phyloP scores from a whole-genome alignment of 2,888 invertebrate genomes.

The Lepidocyrtoides sp. region DNA sequence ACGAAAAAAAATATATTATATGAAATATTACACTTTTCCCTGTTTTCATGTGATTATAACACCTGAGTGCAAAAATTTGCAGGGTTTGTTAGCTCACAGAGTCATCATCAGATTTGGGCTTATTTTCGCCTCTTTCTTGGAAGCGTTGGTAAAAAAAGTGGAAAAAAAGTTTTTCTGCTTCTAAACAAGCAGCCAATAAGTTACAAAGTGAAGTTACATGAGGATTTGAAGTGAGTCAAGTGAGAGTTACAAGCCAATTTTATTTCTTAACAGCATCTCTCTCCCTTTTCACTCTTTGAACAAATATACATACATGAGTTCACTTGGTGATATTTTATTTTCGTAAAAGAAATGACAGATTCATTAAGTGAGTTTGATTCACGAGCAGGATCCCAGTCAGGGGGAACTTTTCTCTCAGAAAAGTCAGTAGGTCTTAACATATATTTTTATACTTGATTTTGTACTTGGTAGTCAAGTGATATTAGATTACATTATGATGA shows the following conservation, averaged over 20 bases:
- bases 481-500: not conserved
- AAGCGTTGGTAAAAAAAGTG: too few relatives aligned
- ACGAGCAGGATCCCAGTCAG: constrained; percentile 45
- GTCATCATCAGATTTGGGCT: too few relatives aligned
- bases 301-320: too few relatives aligned
- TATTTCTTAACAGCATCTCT: not conserved
- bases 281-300: too few relatives aligned
- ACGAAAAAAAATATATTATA: not conserved
- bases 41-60: not conserved
- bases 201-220: too few relatives aligned
- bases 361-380: constrained; percentile 72
- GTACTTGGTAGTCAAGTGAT: constrained; percentile 21
- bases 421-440: not conserved
- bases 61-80: constrained; percentile 30
- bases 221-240: too few relatives aligned
- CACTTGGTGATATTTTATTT: not conserved
- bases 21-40: not conserved
- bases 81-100: not conserved
- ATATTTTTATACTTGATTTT: not conserved
- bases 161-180: not conserved
- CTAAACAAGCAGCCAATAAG: not conserved
- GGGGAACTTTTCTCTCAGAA: constrained; percentile 2
- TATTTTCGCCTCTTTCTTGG: not conserved
- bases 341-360: constrained; percentile 59
- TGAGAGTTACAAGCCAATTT: not conserved